Base-by-base conservation (phyloP, 2,888 invertebrate genomes). In the Acleris literana region DNA sequence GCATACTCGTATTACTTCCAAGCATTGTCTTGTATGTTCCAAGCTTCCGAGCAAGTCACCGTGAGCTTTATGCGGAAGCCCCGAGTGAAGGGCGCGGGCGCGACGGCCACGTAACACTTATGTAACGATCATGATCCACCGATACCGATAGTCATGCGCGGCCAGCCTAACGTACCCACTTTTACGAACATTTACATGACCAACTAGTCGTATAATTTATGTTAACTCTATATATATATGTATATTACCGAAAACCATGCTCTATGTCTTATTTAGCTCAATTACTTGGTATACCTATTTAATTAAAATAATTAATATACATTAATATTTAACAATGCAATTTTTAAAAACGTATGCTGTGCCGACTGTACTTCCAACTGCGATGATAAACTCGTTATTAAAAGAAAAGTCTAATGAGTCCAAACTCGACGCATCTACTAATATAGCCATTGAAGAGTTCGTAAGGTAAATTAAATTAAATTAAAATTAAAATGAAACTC, bases 81-180 rank as follows among this genome's bases (percentile, higher is more conserved):
- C 20, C 18, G 20, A 68, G 68, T 62, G 68, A 68, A 68, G 68
- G 65, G 68, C 65, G 65, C 51, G 4, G n/a, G 55, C 43, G 60
- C 56, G 22, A 43, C 22, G 22, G 60, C 56, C 17, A 43, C 22
- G 22, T 43, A 51, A 52, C 53, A 29, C 53, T 67, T 67, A 67
- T 49, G 61, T 59, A 67, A 65, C 54, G 29, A 65, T 61, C 66
- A 51, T 62, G 65, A 66, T 66, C 48, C 54, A 13, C 54, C 52
- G 57, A 57, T 66, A 53, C 56, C 48, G 57, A 66, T 61, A 65
- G 65, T 65, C 65, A 65, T 44, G 56, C 65, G 20, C 56, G 17
- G 51, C 43, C 22, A 33, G 25, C 55, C 25, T 65, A 53, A 52
- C 44, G 52, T 39, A 39, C 39, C 13, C 9, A 39, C 61, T 57